These are phyloP conservation scores for Abscondita cerata DNA, from an alignment of 2,888 invertebrate genomes.

Conservation along the genomic window DNA sequence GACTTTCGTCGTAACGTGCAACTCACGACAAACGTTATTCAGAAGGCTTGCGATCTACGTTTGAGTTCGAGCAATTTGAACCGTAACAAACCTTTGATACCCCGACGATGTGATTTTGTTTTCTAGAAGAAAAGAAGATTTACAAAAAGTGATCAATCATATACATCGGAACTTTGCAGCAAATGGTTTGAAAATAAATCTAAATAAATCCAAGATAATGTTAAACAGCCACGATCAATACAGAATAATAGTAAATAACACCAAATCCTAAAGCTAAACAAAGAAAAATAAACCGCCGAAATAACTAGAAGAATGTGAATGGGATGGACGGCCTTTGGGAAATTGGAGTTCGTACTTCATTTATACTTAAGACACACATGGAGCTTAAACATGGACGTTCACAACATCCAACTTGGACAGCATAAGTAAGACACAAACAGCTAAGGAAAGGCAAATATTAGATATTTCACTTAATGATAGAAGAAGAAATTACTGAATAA, in stretches of 20 bases:
- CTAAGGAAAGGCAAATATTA: neutral
- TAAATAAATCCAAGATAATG: neutral
- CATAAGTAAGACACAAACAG: constrained; percentile 2
- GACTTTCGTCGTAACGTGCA: no score
- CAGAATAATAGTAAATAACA: constrained; percentile 1
- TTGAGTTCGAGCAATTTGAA: no score
- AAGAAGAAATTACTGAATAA: no score
- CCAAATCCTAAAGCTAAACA: neutral
- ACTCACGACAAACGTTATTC: no score
- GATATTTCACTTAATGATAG: no score
- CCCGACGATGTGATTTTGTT: neutral
- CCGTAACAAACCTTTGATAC: no score
- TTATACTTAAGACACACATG: neutral
- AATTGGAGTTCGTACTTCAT: no score
- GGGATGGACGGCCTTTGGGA: no score
- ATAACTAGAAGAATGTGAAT: no score
- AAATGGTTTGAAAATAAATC: neutral
- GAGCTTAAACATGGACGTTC: constrained; percentile 12
- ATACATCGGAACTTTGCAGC: neutral
- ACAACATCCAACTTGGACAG: constrained; percentile 4
- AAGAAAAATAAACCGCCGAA: no score
- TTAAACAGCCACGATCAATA: neutral
- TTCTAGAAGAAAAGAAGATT: neutral
- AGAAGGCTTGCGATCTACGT: no score
- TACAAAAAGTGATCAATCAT: neutral